Evolutionary conservation across 2,797 vertebrate species (phyloP).

Genomic region (Lagocephalus sceleratus): DNA sequence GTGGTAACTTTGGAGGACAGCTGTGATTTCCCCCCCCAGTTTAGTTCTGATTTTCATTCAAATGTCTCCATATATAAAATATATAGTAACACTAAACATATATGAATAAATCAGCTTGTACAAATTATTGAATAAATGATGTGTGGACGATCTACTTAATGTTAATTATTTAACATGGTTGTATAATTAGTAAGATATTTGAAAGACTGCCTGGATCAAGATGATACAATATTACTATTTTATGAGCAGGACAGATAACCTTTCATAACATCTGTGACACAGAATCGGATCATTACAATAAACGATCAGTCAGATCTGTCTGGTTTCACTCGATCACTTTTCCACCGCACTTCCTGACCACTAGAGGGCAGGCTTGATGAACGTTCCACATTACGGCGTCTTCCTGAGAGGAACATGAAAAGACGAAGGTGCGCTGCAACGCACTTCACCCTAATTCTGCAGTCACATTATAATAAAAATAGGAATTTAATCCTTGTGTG

Average conservation of each 20-base stretch:
- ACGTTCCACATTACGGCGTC: background rate
- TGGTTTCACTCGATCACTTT: background rate
- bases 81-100: too few species aligned
- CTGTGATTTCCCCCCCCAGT: background rate
- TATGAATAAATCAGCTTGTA: too few species aligned
- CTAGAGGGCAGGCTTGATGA: constrained; percentile 58
- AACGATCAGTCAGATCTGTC: too few species aligned
- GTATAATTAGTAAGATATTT: background rate
- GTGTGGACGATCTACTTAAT: too few species aligned
- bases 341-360: constrained; percentile 24
- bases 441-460: background rate
- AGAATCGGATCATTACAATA: background rate
- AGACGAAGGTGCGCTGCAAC: background rate
- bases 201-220: background rate
- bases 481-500: too few species aligned
- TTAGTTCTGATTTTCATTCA: too few species aligned
- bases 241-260: too few species aligned
- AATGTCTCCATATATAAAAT: too few species aligned
- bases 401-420: background rate
- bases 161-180: too few species aligned
- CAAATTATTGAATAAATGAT: too few species aligned
- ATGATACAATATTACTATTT: background rate
- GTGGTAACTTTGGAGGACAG: constrained; percentile 32
- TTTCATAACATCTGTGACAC: too few species aligned
- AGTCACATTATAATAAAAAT: too few species aligned